Percentiles rank a stretch among this genome's conserved stretches.
These are phyloP conservation scores for Montipora sp. DNA, from an alignment of 64 coral and sea anemone genomes.

Conservation along the genomic window DNA sequence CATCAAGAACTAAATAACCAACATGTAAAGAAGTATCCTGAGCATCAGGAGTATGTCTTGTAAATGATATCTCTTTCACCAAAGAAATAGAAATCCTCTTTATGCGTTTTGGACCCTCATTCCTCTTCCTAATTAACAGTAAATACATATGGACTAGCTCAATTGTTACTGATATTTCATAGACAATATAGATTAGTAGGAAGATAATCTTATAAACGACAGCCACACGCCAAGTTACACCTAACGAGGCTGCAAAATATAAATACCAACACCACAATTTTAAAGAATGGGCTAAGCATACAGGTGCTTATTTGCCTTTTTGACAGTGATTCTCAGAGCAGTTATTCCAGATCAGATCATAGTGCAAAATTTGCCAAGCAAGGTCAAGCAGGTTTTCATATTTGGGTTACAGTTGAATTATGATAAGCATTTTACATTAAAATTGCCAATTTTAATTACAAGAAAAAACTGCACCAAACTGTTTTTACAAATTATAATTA, in stretches of 20 bases:
- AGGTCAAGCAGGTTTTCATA: slow-evolving; percentile 19
- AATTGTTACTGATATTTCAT: slow-evolving; percentile 18
- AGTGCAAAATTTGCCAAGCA: slow-evolving; percentile 19
- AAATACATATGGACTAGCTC: slow-evolving; percentile 20
- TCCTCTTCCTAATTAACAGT: slow-evolving; percentile 16
- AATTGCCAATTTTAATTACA: slow-evolving; percentile 7
- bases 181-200: background rate
- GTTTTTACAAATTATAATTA: slow-evolving; percentile 15
- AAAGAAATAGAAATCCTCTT: slow-evolving; percentile 21
- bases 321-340: background rate
- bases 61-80: slow-evolving; percentile 3
- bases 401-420: slow-evolving; percentile 17
- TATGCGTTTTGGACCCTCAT: slow-evolving; percentile 4
- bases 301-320: slow-evolving; percentile 1
- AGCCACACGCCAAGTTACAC: background rate
- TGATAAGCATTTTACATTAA: background rate
- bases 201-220: background rate
- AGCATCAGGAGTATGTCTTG: slow-evolving; percentile 3
- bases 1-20: slow-evolving; percentile 13
- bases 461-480: slow-evolving; percentile 9
- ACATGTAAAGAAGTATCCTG: slow-evolving; percentile 16
- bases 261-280: background rate
- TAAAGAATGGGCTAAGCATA: background rate
- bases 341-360: slow-evolving; percentile 1
- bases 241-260: background rate